Base-by-base conservation (phyloP, 2,113 vertebrate species). In the Elgaria multicarinata region DNA sequence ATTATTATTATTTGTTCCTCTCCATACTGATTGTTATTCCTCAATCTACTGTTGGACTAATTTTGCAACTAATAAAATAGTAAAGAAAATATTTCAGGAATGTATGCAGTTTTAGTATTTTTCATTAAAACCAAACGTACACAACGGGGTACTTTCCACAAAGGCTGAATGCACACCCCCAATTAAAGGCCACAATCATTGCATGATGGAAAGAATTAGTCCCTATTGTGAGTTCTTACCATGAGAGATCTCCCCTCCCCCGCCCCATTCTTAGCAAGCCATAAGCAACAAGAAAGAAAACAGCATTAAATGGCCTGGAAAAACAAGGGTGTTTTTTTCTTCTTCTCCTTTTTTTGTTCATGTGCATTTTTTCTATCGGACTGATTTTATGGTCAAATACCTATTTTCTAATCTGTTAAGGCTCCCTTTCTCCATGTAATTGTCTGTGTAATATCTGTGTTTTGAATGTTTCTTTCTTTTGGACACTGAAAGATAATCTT, bases 81-180 rank as follows among this genome's bases (percentile, higher is more conserved):
- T 1, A 10, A 74, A 72, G 58, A 85, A 92, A 91, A 85, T 4
- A 16, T 79, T 92, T 88, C 71, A 76, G 13, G 79, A n/a, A 88
- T 44, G 66, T 89, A 83, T 24, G 1, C 82, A 13, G 6, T 92
- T 82, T 50, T 69, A 78, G 33, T 4, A 39, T n/a, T 80, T 64
- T 87, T 87, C 77, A 80, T 87, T 80, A 71, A 71, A 78, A 8
- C 20, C 87, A 92, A 50, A 85, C 20, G 1, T 24, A 62, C 13
- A 28, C 66, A 86, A 3, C 6, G 58, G 0, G 50, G 7, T 39
- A 80, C 22, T 69, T 55, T 55, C 33, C 55, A 67, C 64, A 80
- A 87, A 80, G 85, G 64, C 24, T 14, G 28, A 39, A 46, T 31
- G 14, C 42, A 69, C 64, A 55, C 33, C 16, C 33, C 26, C 76